phyloP scores from a whole-genome alignment of 2,888 invertebrate genomes.

The Pocota personata region DNA sequence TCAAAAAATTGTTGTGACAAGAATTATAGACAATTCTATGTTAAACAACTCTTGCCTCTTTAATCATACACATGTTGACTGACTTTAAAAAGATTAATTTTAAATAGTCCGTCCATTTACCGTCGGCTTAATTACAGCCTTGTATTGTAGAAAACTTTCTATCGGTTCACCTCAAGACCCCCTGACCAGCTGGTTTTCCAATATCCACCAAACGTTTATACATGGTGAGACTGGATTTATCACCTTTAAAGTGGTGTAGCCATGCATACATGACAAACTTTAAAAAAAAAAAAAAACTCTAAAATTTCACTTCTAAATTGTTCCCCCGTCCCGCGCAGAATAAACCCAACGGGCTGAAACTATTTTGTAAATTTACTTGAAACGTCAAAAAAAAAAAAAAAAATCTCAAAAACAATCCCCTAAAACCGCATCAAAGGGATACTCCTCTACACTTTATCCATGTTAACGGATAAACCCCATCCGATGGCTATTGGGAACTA shows the following conservation, averaged over 20 bases:
- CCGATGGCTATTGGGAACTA: constrained; percentile 20
- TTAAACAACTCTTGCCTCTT: too few species aligned
- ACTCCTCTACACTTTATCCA: background rate
- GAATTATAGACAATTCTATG: too few species aligned
- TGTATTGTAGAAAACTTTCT: background rate
- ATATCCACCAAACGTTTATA: too few species aligned
- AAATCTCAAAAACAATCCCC: constrained; percentile 8
- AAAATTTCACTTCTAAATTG: background rate
- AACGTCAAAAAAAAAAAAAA: constrained; percentile 14
- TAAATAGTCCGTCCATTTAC: too few species aligned
- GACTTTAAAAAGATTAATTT: too few species aligned
- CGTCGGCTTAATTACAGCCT: too few species aligned
- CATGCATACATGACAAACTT: background rate
- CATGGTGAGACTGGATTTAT: background rate
- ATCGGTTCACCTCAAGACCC: background rate
- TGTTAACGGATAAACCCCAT: constrained; percentile 21
- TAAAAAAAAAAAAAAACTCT: background rate
- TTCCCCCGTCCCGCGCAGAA: background rate
- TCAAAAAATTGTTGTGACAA: too few species aligned
- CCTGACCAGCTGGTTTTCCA: too few species aligned
- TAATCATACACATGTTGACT: too few species aligned
- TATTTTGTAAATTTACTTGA: constrained; percentile 28
- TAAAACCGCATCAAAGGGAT: constrained; percentile 61
- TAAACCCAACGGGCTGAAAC: constrained; percentile 7
- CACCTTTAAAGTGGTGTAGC: background rate